Evolutionary conservation across 2,888 invertebrate genomes (phyloP).

Genomic region (Perizoma flavofasciatum): DNA sequence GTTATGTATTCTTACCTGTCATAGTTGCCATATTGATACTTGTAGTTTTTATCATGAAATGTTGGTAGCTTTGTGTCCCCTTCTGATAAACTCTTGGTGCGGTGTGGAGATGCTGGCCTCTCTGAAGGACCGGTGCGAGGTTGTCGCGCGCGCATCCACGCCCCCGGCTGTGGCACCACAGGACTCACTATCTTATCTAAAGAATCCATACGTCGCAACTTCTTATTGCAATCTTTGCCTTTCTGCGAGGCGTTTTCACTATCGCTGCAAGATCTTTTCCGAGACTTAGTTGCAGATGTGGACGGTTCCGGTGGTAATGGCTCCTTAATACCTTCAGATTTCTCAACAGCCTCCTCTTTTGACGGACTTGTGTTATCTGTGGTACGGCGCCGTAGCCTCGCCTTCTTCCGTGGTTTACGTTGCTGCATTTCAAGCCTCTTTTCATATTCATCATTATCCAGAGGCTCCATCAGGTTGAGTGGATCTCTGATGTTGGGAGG

Average conservation of each 20-base stretch:
- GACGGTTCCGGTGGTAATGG: conserved; percentile 70
- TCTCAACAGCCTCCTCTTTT: conserved; percentile 51
- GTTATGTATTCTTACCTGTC: conserved; percentile 84
- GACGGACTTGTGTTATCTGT: conserved; percentile 73
- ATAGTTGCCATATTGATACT: conserved; percentile 98
- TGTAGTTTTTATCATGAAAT: conserved; percentile 90
- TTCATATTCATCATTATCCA: conserved; percentile 92
- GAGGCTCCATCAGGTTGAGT: conserved; percentile 91
- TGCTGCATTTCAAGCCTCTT: conserved; percentile 89
- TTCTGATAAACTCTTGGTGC: conserved; percentile 62
- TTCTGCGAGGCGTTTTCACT: conserved; percentile 83
- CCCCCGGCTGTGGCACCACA: conserved; percentile 94
- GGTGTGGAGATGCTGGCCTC: conserved; percentile 78
- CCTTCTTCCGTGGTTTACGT: conserved; percentile 87
- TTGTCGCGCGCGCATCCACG: conserved; percentile 87
- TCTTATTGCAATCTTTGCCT: conserved; percentile 73
- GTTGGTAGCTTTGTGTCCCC: conserved; percentile 82
- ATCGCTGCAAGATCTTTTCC: conserved; percentile 82
- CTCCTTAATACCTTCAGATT: conserved; percentile 66
- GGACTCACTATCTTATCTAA: conserved; percentile 96
- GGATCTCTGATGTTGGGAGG: conserved; percentile 97
- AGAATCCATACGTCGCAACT: conserved; percentile 87
- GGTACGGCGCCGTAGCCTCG: conserved; percentile 82
- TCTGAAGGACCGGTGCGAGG: conserved; percentile 65
- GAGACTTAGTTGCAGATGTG: conserved; percentile 63